phyloP scores from a whole-genome alignment of 2,888 invertebrate species.

The Andricus quercusramuli region DNA sequence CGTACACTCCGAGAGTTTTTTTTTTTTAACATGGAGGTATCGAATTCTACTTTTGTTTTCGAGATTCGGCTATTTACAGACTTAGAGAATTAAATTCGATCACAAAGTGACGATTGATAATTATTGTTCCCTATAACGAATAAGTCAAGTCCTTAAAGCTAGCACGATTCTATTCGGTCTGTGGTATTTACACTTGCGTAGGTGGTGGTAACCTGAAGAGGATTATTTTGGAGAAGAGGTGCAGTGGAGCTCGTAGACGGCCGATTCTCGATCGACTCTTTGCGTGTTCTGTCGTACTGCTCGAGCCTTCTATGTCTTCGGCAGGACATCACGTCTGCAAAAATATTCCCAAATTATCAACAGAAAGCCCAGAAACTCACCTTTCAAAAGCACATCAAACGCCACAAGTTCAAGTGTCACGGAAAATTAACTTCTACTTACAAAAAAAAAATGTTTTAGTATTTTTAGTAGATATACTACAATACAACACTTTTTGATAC shows the following conservation, averaged over 20 bases:
- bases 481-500: too few species aligned
- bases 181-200: slow-evolving; percentile 83
- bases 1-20: too few species aligned
- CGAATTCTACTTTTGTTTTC: background rate
- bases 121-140: slow-evolving; percentile 14
- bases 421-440: background rate
- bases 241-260: slow-evolving; percentile 64
- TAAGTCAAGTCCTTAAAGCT: slow-evolving; percentile 26
- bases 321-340: slow-evolving; percentile 81
- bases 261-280: slow-evolving; percentile 45
- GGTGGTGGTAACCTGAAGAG: slow-evolving; percentile 80
- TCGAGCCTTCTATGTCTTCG: slow-evolving; percentile 78
- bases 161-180: slow-evolving; percentile 52
- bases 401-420: slow-evolving; percentile 38
- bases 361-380: slow-evolving; percentile 27
- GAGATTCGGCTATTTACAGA: background rate
- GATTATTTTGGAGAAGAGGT: slow-evolving; percentile 74
- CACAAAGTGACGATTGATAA: background rate
- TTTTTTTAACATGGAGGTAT: too few species aligned
- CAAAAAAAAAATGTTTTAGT: background rate
- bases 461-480: slow-evolving; percentile 1
- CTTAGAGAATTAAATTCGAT: background rate
- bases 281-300: slow-evolving; percentile 58
- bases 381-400: slow-evolving; percentile 26
- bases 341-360: slow-evolving; percentile 44